Evolutionary conservation across 2,797 vertebrate species (phyloP), one percentile per base, ranked within the genome.

Genomic region (Lophius americanus): DNA sequence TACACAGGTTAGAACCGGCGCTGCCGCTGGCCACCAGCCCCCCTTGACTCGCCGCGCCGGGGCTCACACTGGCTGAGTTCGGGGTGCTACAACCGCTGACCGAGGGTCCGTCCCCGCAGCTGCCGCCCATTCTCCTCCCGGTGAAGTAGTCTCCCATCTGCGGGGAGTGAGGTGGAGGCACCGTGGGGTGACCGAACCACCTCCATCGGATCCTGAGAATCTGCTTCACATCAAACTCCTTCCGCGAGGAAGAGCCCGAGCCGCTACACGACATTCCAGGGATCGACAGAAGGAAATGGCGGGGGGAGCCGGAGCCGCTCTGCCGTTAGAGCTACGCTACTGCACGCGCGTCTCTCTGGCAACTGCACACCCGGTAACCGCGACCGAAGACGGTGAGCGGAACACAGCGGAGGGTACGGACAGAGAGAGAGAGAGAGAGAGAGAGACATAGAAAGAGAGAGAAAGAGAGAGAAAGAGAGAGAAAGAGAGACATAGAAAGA

Each of bases 221-320:
- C 94, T 98, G 98, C 86, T 97, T 99, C 92, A 99, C 96, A 71
- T 98, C 98, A 93, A 99, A 98, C 92, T 98, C 97, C 94, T 96
- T 98, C 92, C 95, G 95, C 90, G 95, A 95, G 74, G 91, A 92
- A 70, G 90, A 89, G 86, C 86, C 57, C 83, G 89, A 89, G 75
- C 87, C 81, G 83, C 89, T 75, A 88, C 92, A 95, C 95, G 98
- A 98, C 98, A 99, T 99, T 90, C 95, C 92, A 85, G 88, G 85
- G 81, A 70, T 86, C 66, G 64, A 35, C 58, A 68, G 70, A 52
- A 81, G 67, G 88, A 89, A 89, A 87, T 87, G 89, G 89, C 82
- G 86, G 73, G 77, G 75, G 81, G 87, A 82, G 83, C 86, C 68
- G 78, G 85, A 76, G 76, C 69, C 69, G 67, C 77, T 78, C 74